Evolutionary conservation across 2,888 invertebrate genomes (phyloP), one percentile per base, ranked within the genome.

Genomic region (Erebia palarica): DNA sequence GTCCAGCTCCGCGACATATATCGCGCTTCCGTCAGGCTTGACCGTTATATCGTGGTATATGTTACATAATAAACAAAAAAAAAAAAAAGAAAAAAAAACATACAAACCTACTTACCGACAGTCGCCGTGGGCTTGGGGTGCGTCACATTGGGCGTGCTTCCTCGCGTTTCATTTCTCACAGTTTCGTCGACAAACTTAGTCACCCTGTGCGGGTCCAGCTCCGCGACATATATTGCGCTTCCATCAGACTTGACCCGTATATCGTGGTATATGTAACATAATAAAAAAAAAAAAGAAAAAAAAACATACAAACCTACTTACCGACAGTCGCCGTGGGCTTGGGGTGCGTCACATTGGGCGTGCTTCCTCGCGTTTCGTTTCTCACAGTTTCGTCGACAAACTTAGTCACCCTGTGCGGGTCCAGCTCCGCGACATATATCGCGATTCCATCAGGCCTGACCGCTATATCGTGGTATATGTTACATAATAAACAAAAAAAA

Each of bases 401-500:
- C 79, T 87, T 89, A 89, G 96, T 95, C 59, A 96, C 94, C 73
- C 92, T 80, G 80, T 94, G 94, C 0, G 96, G 96, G 80, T 95
- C 92, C 21, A 98, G 90, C 84, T 98, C 97, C 0, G 96, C 97
- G 0, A 98, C 96, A 84, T 96, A 98, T 10, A 97, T 86, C 69
- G 86, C 86, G 61, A 90, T 90, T 36, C 96, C 97, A 86, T 96
- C 95, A 0, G 90, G 81, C 0, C 95, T 94, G 0, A 96, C 95
- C n/a, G 96, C 96, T 3, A 98, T 89, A 84, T 97, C 97, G 87
- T 98, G 98, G n/a, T n/a, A n/a, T n/a, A n/a, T n/a, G n/a, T n/a
- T n/a, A n/a, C n/a, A n/a, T n/a, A n/a, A n/a, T n/a, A n/a, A n/a
- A n/a, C n/a, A n/a, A n/a, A 9, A 42, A 42, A 42, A 11, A 61